phyloP scores from a whole-genome alignment of 2,888 invertebrate species.

The Coecobrya sp. region DNA sequence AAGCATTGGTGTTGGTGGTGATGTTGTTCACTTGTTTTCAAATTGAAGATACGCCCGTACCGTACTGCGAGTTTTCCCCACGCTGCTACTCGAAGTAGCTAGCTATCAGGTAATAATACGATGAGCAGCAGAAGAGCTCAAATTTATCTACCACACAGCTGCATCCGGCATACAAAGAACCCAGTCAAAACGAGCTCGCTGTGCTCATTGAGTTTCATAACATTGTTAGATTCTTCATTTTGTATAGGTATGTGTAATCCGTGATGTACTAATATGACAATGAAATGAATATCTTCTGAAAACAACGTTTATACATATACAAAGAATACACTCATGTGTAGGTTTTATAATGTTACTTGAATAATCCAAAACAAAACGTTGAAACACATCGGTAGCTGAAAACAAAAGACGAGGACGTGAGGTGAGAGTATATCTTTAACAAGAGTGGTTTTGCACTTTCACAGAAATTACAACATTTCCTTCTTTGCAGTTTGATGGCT shows the following conservation, averaged over 20 bases:
- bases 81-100: not conserved
- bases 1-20: not conserved
- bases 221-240: conserved; percentile 21
- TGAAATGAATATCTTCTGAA: conserved; percentile 11
- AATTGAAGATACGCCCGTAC: not conserved
- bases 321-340: not conserved
- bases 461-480: not conserved
- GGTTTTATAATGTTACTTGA: not conserved
- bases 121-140: conserved; percentile 57
- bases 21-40: conserved; percentile 35
- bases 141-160: conserved; percentile 45
- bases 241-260: not conserved
- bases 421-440: conserved; percentile 6
- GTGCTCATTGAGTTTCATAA: conserved; percentile 13
- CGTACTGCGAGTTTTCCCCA: not conserved
- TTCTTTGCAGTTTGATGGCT: not conserved
- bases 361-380: not conserved
- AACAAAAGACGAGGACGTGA: conserved; percentile 14
- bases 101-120: conserved; percentile 45
- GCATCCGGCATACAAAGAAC: conserved; percentile 56
- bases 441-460: not conserved
- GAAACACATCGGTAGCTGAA: conserved; percentile 26
- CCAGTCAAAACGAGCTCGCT: not conserved
- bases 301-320: not conserved
- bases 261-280: not conserved